Base-by-base conservation (phyloP, 2,888 invertebrate genomes). In the Temnothorax rugatulus region DNA sequence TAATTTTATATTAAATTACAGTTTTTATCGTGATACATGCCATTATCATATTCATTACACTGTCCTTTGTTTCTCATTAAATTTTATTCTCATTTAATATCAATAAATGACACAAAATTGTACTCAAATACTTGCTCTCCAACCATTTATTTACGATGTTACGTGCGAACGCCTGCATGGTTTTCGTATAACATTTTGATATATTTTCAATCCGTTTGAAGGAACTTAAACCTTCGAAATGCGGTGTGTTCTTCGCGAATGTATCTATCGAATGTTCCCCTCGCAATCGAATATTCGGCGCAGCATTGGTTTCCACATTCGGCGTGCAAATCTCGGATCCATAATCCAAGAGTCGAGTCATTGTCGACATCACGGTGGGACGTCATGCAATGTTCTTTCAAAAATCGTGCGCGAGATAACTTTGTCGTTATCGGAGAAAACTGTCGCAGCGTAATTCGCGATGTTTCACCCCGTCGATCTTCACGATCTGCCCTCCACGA, bases 351-450 rank as follows among this genome's bases (percentile, higher is more conserved):
- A 63, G n/a, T 15, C 50, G 44, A 47, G 25, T 34, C 13, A 73
- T 47, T 59, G 25, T 74, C 47, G 47, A 21, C 21, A 25, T 18
- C 13, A 52, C 13, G 38, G 13, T n/a, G 25, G 52, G 52, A 15
- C 18, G 25, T 34, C 34, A 5, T 7, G 7, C 34, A 34, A 4
- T 44, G 34, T 79, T 79, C 34, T n/a, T 47, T 21, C 13, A 57
- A 79, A 59, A 79, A 79, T 38, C 13, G 34, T 18, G 54, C 41
- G 2, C 54, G 29, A 44, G 59, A 57, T 73, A 79, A 79, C 38
- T 44, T 38, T 21, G 66, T 59, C 41, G 25, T 74, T 77, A 71
- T 82, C 73, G 59, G n/a, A 59, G 57, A 82, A 82, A n/a, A 63
- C n/a, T 54, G 63, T 73, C 71, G 64, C 18, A 25, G 5, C 50